These are phyloP conservation scores for Lineus longissimus DNA, from an alignment of 1,140 invertebrate species.

Conservation along the genomic window DNA sequence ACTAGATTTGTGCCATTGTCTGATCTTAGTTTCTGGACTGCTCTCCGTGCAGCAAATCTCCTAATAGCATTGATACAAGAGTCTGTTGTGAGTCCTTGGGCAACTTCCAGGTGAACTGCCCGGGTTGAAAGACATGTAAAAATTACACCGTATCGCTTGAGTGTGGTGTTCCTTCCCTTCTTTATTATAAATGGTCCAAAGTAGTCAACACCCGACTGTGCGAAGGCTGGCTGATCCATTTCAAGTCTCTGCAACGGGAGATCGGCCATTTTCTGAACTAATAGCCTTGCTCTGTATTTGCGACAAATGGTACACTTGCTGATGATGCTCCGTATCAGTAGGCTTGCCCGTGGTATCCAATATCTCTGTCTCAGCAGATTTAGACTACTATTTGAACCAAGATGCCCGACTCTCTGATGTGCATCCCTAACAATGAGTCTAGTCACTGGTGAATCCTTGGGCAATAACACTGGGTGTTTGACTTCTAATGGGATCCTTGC, in stretches of 20 bases:
- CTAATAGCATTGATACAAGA: slow-evolving; percentile 23
- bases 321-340: too few species aligned
- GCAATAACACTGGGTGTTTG: slow-evolving; percentile 6
- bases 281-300: too few species aligned
- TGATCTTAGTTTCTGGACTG: slow-evolving; percentile 15
- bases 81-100: slow-evolving; percentile 26
- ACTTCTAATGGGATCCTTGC: background rate
- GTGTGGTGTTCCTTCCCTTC: slow-evolving; percentile 18
- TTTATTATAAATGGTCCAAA: slow-evolving; percentile 27
- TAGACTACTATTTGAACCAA: slow-evolving; percentile 7
- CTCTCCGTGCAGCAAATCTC: background rate
- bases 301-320: too few species aligned
- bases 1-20: slow-evolving; percentile 22
- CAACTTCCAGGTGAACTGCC: slow-evolving; percentile 26
- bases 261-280: too few species aligned
- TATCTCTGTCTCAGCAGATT: too few species aligned
- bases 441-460: slow-evolving; percentile 8
- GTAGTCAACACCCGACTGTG: slow-evolving; percentile 23
- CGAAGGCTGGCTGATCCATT: slow-evolving; percentile 18
- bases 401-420: slow-evolving; percentile 20
- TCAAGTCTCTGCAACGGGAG: too few species aligned
- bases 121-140: slow-evolving; percentile 22
- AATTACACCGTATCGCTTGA: slow-evolving; percentile 25
- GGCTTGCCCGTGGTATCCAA: too few species aligned
- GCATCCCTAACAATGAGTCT: slow-evolving; percentile 5